Evolutionary conservation across 2,888 invertebrate species (phyloP).

Genomic region (Chalcosyrphus nemorum): DNA sequence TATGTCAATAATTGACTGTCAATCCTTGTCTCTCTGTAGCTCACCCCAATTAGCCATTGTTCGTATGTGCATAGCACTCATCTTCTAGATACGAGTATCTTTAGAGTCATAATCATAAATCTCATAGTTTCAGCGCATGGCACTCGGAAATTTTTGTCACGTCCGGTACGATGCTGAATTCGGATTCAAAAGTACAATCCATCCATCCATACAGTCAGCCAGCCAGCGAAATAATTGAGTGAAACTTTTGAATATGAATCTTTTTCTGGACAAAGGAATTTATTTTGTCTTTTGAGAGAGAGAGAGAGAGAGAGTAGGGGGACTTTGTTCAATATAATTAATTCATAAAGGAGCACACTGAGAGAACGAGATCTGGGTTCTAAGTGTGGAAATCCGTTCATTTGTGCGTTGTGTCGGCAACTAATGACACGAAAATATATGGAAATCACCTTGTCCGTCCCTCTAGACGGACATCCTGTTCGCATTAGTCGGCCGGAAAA

Average conservation of each 20-base stretch:
- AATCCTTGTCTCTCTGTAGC: constrained; percentile 44
- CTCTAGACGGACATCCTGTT: constrained; percentile 39
- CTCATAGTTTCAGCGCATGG: constrained; percentile 37
- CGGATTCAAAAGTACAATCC: constrained; percentile 32
- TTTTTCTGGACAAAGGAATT: constrained; percentile 41
- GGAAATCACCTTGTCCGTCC: constrained; percentile 29
- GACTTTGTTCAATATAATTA: no score
- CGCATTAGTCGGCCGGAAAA: constrained; percentile 34
- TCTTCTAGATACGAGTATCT: constrained; percentile 21
- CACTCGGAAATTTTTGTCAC: constrained; percentile 64
- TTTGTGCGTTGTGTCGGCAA: constrained; percentile 35
- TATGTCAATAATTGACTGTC: constrained; percentile 68
- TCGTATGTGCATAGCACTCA: constrained; percentile 13
- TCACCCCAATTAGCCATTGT: constrained; percentile 66
- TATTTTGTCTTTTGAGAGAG: not conserved
- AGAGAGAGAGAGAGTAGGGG: no score
- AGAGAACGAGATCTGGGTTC: constrained; percentile 12
- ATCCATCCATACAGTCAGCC: not conserved
- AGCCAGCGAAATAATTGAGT: constrained; percentile 60
- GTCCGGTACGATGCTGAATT: constrained; percentile 60
- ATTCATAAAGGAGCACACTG: constrained; percentile 57
- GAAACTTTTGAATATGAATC: constrained; percentile 68
- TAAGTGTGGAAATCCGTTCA: constrained; percentile 46
- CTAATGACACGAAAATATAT: constrained; percentile 46
- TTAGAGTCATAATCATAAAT: constrained; percentile 63